A percentile compares a stretch with the other conserved stretches of the same genome.
phyloP scores from a whole-genome alignment of 2,113 vertebrate species.

The Phalacrocorax brasilianus region DNA sequence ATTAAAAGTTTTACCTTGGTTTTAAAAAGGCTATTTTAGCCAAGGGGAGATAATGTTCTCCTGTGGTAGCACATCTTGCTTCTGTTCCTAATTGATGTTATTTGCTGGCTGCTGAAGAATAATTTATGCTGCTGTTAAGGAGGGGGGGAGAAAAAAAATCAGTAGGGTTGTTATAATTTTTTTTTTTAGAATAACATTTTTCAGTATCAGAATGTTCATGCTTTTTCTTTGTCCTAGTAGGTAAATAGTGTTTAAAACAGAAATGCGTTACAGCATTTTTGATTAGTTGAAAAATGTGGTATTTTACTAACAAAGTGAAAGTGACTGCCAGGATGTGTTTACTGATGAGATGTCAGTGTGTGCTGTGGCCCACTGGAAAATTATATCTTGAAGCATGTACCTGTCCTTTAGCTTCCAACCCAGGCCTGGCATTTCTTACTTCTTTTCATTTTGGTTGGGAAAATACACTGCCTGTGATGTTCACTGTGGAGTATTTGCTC shows the following conservation, averaged over 20 bases:
- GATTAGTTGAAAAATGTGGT: conserved; percentile 7
- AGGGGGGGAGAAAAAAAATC: not conserved
- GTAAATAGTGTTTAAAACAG: not conserved
- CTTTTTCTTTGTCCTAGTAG: not conserved
- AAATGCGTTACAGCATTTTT: not conserved
- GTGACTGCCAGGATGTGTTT: conserved; percentile 33
- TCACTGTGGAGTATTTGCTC: not conserved
- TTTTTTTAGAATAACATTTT: not conserved
- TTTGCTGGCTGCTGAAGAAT: conserved; percentile 69
- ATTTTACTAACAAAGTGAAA: conserved; percentile 34
- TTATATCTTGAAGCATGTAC: not conserved
- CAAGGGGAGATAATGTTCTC: conserved; percentile 68
- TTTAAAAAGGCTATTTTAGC: conserved; percentile 72
- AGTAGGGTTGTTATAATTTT: not conserved
- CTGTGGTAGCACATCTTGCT: conserved; percentile 55
- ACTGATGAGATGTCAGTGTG: not conserved
- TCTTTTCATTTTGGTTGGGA: not conserved
- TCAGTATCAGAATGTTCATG: not conserved
- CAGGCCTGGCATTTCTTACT: not conserved
- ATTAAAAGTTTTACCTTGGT: conserved; percentile 69
- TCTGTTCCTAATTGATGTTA: conserved; percentile 74
- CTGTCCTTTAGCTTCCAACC: not conserved
- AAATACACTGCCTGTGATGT: not conserved
- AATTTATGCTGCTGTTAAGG: conserved; percentile 33
- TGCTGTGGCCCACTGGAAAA: not conserved